phyloP scores from a whole-genome alignment of 2,797 vertebrate genomes.

The Salarias fasciatus region DNA sequence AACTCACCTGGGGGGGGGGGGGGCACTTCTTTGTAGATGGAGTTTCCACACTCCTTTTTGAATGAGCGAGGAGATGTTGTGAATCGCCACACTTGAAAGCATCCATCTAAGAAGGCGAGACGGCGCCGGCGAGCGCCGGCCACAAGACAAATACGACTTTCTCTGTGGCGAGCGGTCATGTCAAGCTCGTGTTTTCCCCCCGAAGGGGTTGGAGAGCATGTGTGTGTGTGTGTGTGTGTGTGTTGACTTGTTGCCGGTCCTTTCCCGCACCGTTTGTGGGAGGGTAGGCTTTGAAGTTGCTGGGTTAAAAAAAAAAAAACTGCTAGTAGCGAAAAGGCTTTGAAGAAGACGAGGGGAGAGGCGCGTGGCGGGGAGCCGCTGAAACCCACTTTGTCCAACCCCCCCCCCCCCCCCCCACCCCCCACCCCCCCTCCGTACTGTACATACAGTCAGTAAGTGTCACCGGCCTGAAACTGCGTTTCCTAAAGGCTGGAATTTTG shows the following conservation, averaged over 20 bases:
- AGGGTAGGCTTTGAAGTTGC: constrained; percentile 75
- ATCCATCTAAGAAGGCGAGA: constrained; percentile 45
- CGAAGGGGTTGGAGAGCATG: constrained; percentile 13
- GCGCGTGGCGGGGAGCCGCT: constrained; percentile 49
- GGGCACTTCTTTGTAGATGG: constrained; percentile 40
- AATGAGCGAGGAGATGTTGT: constrained; percentile 46
- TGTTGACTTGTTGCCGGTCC: constrained; percentile 67
- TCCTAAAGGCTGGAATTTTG: not conserved
- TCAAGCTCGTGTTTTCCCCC: constrained; percentile 44
- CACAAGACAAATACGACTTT: constrained; percentile 45
- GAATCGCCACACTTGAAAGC: constrained; percentile 53
- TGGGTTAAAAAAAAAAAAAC: constrained; percentile 63
- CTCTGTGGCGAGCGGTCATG: constrained; percentile 43
- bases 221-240: constrained; percentile 43
- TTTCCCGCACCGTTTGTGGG: constrained; percentile 55
- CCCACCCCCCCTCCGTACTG: too few species aligned
- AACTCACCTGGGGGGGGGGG: constrained; percentile 54
- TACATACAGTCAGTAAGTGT: constrained; percentile 71
- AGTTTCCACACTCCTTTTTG: constrained; percentile 30
- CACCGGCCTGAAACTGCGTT: constrained; percentile 6
- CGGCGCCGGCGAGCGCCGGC: constrained; percentile 23
- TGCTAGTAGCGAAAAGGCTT: too few species aligned
- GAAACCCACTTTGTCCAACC: constrained; percentile 35
- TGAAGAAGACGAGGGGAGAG: constrained; percentile 61
- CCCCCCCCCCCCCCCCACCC: too few species aligned